Conservation (phyloP, 2,888 invertebrate species). For the Kryphioiulus occultus region DNA sequence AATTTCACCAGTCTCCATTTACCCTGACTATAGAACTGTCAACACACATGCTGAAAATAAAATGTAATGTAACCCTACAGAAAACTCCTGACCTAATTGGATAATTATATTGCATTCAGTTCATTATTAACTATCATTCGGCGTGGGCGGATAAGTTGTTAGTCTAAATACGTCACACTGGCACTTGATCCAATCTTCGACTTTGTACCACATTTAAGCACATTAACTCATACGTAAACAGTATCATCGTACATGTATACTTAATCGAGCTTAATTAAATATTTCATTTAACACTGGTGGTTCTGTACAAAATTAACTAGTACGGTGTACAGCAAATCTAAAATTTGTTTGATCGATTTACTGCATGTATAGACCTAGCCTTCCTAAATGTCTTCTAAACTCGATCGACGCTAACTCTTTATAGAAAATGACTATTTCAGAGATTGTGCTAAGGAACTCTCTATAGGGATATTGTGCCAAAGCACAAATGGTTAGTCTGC, state of each 20-base stretch:
- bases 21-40: background rate
- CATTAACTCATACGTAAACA: background rate
- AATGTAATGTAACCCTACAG: background rate
- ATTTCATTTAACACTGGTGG: too few relatives aligned
- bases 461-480: too few relatives aligned
- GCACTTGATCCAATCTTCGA: background rate
- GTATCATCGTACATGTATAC: background rate
- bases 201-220: background rate
- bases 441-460: too few relatives aligned
- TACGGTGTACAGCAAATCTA: too few relatives aligned
- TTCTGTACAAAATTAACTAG: too few relatives aligned
- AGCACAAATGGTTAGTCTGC: too few relatives aligned
- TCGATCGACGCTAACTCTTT: too few relatives aligned
- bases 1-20: background rate
- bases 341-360: too few relatives aligned
- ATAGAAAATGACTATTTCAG: too few relatives aligned
- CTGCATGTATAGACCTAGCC: too few relatives aligned
- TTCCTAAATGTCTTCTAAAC: too few relatives aligned
- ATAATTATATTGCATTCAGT: background rate
- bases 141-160: background rate
- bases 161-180: background rate
- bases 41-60: background rate
- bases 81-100: background rate
- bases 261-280: background rate
- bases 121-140: background rate